Conservation (phyloP, 2,113 vertebrate genomes). For the Antennarius striatus region DNA sequence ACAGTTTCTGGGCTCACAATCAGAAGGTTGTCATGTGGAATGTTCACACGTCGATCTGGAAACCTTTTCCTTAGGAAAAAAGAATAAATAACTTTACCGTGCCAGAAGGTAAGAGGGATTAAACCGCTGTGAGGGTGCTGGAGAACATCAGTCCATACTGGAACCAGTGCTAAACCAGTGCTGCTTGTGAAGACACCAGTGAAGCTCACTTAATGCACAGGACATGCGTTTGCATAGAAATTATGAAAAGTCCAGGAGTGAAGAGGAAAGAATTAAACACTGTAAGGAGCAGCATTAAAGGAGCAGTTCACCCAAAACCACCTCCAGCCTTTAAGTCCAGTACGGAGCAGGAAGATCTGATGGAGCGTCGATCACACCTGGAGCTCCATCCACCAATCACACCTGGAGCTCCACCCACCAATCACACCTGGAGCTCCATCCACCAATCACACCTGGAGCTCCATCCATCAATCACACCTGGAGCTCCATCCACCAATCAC, state of each 20-base stretch:
- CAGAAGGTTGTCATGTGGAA: constrained; percentile 63
- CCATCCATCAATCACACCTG: too few species aligned
- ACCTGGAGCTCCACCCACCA: too few species aligned
- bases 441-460: too few species aligned
- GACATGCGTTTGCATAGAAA: constrained; percentile 78
- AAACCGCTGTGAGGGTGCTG: constrained; percentile 48
- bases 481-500: too few species aligned
- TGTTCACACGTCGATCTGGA: constrained; percentile 71
- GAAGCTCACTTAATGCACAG: constrained; percentile 58
- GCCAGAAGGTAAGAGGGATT: constrained; percentile 70
- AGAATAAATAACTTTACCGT: constrained; percentile 78
- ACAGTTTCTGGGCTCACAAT: constrained; percentile 48
- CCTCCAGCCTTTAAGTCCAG: not conserved
- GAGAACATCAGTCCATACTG: constrained; percentile 53
- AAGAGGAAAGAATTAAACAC: constrained; percentile 46
- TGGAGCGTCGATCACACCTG: too few species aligned
- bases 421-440: too few species aligned
- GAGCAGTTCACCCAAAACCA: too few species aligned
- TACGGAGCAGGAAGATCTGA: too few species aligned
- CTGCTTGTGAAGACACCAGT: constrained; percentile 46
- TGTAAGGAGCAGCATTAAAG: constrained; percentile 37
- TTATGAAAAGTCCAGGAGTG: constrained; percentile 28
- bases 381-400: too few species aligned
- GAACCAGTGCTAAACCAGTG: constrained; percentile 9
- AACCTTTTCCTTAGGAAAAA: constrained; percentile 81